Evolutionary conservation across 2,797 vertebrate species (phyloP).

Genomic region (Muscicapa striata): DNA sequence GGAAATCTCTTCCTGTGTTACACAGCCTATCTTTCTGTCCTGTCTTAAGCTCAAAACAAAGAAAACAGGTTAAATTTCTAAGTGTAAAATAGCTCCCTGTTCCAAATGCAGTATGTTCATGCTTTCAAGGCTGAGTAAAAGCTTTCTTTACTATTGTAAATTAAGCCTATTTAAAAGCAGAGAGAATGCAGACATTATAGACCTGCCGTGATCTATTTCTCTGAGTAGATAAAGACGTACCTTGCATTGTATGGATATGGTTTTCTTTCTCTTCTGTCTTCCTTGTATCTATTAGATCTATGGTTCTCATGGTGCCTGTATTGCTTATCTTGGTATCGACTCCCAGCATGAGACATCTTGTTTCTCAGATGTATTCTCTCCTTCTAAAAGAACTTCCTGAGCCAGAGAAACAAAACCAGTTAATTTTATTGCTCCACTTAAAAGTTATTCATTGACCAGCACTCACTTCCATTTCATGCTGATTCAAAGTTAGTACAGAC

Average conservation of each 20-base stretch:
- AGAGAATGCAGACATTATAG: neutral
- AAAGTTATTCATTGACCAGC: conserved; percentile 47
- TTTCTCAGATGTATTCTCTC: neutral
- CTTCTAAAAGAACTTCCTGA: conserved; percentile 23
- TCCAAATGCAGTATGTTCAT: neutral
- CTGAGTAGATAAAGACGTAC: neutral
- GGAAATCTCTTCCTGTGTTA: neutral
- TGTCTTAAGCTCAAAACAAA: neutral
- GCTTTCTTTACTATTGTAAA: neutral
- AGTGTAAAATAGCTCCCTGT: neutral
- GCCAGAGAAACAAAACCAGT: neutral
- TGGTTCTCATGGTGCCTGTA: neutral
- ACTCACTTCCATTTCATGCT: neutral
- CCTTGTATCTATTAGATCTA: neutral
- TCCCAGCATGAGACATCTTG: conserved; percentile 26
- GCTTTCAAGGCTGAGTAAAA: neutral
- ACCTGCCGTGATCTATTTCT: neutral
- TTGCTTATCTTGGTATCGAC: conserved; percentile 18
- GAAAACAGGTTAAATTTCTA: neutral
- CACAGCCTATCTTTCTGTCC: neutral
- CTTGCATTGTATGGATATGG: neutral
- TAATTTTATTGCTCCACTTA: conserved; percentile 16
- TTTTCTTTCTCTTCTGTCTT: conserved; percentile 32
- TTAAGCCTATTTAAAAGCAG: neutral
- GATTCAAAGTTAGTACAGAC: neutral